Base-by-base conservation (phyloP, 2,888 invertebrate genomes). In the Platycnemis pennipes region DNA sequence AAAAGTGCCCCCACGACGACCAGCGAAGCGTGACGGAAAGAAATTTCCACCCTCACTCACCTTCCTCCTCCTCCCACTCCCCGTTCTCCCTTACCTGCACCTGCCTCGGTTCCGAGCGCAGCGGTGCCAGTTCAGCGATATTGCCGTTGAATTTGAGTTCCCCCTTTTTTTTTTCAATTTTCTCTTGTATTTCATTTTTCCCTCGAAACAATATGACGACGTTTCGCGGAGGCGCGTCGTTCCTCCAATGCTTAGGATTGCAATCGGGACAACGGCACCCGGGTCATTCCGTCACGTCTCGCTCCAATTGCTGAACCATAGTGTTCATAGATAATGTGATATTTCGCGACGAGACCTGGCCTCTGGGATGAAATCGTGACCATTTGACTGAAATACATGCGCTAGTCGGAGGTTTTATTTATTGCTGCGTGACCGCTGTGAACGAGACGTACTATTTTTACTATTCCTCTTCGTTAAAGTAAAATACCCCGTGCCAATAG, bases 41-140 rank as follows among this genome's bases (percentile, higher is more conserved):
- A 53, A 89, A 53, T 89, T 89, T 87, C 53, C 53, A 37, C 88
- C 88, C 49, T 16, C 49, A 11, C 19, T 49, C 77, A 31, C 31
- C 77, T 13, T 13, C 31, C 69, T 69, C 77, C 31, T 37, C 31
- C 8, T 37, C 77, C 77, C 37, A 1, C 37, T 26, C 63, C 31
- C 37, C 63, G 63, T 5, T 26, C 63, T 11, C 37, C 13, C 77
- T 37, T 77, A 5, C 77, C 11, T 77, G 77, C 77, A 77, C 77
- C 77, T 77, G 77, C 63, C 63, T 63, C 63, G 26, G 22, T 26
- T 11, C 69, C 69, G 0, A 31, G 69, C 77, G 37, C 77, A 77
- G 77, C 77, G 77, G 77, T 77, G 77, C 77, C 77, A 77, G 77
- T 77, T 77, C 77, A 77, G 77, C 77, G 77, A 77, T 77, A 77